Conservation (phyloP, 2,888 invertebrate genomes). For the Zhuqinia jingwanae region DNA sequence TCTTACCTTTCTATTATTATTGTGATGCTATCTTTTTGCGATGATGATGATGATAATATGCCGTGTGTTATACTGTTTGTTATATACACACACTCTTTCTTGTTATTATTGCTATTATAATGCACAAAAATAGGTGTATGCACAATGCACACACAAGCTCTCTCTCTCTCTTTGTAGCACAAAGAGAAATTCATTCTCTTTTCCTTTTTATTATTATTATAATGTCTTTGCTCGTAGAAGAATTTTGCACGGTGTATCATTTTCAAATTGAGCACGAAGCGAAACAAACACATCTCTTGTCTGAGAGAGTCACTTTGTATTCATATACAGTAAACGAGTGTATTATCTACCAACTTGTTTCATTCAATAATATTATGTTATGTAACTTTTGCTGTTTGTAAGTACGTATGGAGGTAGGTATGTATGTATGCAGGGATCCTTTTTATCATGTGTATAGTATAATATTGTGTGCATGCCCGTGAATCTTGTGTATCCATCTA, state of each 20-base stretch:
- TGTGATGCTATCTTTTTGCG: neutral
- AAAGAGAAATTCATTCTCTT: neutral
- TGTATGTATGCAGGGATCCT: too few species aligned
- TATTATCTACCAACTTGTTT: neutral
- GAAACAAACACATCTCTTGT: neutral
- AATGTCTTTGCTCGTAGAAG: neutral
- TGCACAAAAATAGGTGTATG: slow-evolving; percentile 36
- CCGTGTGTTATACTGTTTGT: neutral
- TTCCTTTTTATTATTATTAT: neutral
- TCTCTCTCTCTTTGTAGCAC: neutral
- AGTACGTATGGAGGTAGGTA: too few species aligned
- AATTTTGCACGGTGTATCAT: slow-evolving; percentile 35
- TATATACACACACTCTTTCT: neutral
- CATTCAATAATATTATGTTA: too few species aligned
- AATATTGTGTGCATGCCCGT: too few species aligned
- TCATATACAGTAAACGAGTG: slow-evolving; percentile 21
- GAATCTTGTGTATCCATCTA: neutral
- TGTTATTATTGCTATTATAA: slow-evolving; percentile 48
- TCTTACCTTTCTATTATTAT: slow-evolving; percentile 8
- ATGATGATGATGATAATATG: too few species aligned
- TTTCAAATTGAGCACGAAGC: slow-evolving; percentile 49
- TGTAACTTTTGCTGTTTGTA: too few species aligned
- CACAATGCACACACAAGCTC: too few species aligned
- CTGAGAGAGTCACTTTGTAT: slow-evolving; percentile 29
- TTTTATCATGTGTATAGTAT: too few species aligned